Evolutionary conservation across 2,797 vertebrate species (phyloP).

Genomic region (Natrix natrix): DNA sequence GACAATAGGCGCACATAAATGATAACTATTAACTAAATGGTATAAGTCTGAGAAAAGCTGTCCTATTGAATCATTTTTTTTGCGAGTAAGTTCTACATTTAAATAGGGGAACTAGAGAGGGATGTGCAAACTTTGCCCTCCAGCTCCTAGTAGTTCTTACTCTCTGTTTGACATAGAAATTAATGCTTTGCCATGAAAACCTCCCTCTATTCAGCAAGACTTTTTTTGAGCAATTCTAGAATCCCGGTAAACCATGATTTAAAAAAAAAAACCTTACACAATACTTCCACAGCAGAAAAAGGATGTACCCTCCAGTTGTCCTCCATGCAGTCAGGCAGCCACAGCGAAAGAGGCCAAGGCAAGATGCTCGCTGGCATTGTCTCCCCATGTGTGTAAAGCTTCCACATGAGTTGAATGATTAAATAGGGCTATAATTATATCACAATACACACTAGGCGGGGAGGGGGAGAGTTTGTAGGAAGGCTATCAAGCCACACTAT

Average conservation of each 20-base stretch:
- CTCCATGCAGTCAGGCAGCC: neutral
- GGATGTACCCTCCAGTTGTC: neutral
- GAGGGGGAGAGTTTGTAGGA: neutral
- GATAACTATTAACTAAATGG: neutral
- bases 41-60: neutral
- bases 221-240: neutral
- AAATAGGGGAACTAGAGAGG: neutral
- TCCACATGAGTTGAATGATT: neutral
- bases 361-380: neutral
- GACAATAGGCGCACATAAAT: neutral
- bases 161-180: neutral
- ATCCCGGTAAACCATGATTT: neutral
- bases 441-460: neutral
- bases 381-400: neutral
- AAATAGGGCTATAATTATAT: neutral
- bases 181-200: neutral
- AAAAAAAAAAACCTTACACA: neutral
- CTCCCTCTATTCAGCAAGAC: neutral
- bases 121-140: neutral
- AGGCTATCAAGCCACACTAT: neutral
- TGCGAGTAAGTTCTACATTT: neutral
- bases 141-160: neutral
- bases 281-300: neutral
- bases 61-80: neutral
- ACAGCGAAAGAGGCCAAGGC: neutral